Evolutionary conservation across 2,888 invertebrate genomes (phyloP), one percentile per base, ranked within the genome.

Genomic region (Aspidiotus rigidus): DNA sequence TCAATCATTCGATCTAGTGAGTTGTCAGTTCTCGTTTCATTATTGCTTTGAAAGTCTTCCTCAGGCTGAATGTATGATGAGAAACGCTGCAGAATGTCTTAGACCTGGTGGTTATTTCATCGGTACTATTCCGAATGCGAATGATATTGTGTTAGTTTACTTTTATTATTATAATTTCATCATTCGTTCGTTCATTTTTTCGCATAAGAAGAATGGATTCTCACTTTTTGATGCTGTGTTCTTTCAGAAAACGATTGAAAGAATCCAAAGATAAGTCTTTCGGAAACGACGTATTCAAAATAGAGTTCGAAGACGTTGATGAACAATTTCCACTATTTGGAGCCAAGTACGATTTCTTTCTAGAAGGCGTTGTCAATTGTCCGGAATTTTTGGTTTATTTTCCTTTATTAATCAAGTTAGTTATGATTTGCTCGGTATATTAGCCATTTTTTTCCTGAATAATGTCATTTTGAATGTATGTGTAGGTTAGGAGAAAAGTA

Each of bases 1-100:
- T 28, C 83, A 88, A 71, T 83, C 85, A 74, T 84, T 98, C 75
- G 92, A 99, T 78, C 76, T 99, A 56, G 92, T 92, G 1, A 96
- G 95, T 77, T 96, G 96, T 77, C 99, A 99, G 79, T 99, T 99
- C 83, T 93, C 96, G 28, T 89, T 99, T 77, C 99, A 99, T 80
- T 99, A 99, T 77, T 88, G 90, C 76, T 97, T 96, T 79, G 94
- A 95, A 79, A 89, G 90, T 71, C 79, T 93, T 71, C 79, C 82
- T 7, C 95, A 97, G 80, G 95, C 95, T 0, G 87, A 92, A 76
- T 86, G 88, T 77, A 94, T 98, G 93, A 80, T 99, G 8, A 84
- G 84, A 71, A 99, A 99, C 81, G 91, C 91, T 9, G 86, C 93
- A 8, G 95, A 95, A 77, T 89, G 89, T 77, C 81, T 99, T 17